Evolutionary conservation across 1,140 invertebrate genomes (phyloP).

Genomic region (Drosophila hydei): DNA sequence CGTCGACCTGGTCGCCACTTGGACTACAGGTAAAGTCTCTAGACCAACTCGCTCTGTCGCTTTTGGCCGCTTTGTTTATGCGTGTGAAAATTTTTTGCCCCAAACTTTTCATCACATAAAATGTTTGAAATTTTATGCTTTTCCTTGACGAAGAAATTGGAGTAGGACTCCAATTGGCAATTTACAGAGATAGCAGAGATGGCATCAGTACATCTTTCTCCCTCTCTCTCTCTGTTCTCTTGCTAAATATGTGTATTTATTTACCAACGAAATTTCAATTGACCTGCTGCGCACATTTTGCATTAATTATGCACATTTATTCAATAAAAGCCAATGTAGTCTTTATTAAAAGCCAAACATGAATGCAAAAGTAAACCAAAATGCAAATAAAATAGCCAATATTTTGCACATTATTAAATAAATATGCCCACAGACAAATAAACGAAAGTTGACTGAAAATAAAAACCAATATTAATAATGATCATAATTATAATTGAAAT

Average conservation of each 20-base stretch:
- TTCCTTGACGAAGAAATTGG: constrained; percentile 18
- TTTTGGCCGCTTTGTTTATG: constrained; percentile 62
- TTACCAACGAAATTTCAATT: neutral
- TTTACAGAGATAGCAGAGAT: too few species aligned
- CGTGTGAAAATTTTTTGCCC: constrained; percentile 71
- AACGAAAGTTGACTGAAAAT: constrained; percentile 9
- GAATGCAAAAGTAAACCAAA: constrained; percentile 16
- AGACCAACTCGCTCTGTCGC: constrained; percentile 35
- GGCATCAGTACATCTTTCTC: neutral
- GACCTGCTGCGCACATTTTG: neutral
- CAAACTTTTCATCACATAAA: constrained; percentile 73
- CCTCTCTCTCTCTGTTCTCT: neutral
- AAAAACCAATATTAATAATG: constrained; percentile 22
- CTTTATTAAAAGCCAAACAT: constrained; percentile 47
- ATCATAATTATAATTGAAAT: constrained; percentile 4
- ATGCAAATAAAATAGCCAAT: constrained; percentile 38
- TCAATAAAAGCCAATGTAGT: constrained; percentile 43
- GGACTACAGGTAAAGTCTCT: constrained; percentile 6
- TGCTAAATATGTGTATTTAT: neutral
- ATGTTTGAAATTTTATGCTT: constrained; percentile 64
- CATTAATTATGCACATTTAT: constrained; percentile 34
- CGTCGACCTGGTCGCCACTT: constrained; percentile 23
- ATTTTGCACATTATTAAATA: constrained; percentile 16
- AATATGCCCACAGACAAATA: constrained; percentile 4
- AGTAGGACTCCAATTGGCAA: constrained; percentile 3